Conservation (phyloP, 1,140 invertebrate genomes). For the Hycleus cichorii region DNA sequence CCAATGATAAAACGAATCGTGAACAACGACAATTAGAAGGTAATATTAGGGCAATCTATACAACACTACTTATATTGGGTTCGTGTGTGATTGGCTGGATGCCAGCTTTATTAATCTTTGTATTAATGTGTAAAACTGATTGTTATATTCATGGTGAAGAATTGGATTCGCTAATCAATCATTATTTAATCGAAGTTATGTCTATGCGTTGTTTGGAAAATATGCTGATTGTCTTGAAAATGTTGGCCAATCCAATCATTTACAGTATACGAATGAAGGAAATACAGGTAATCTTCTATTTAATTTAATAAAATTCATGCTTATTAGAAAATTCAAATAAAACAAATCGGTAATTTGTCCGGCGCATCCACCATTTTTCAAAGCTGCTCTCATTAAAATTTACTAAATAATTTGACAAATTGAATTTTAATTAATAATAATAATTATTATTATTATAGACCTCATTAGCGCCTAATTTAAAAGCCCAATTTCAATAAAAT, state of each 20-base stretch:
- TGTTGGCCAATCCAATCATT: constrained; percentile 60
- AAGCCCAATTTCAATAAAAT: too few species aligned
- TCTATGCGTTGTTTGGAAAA: constrained; percentile 37
- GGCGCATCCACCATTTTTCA: too few species aligned
- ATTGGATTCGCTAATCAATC: constrained; percentile 17
- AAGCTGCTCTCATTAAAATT: too few species aligned
- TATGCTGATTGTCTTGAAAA: constrained; percentile 55
- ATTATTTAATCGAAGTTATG: constrained; percentile 30
- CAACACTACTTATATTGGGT: constrained; percentile 60
- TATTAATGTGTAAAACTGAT: constrained; percentile 50
- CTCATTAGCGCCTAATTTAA: too few species aligned
- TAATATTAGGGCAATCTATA: constrained; percentile 58
- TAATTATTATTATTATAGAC: too few species aligned
- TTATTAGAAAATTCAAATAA: too few species aligned
- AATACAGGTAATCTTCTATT: constrained; percentile 45
- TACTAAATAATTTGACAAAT: too few species aligned
- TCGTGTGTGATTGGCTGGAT: constrained; percentile 60
- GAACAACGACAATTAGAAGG: constrained; percentile 38
- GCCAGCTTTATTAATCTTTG: constrained; percentile 50
- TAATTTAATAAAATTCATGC: too few species aligned
- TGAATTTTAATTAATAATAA: too few species aligned
- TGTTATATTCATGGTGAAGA: constrained; percentile 28
- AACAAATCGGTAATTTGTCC: too few species aligned
- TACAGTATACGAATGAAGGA: constrained; percentile 62
- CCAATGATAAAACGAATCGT: constrained; percentile 21